Conservation (phyloP, 2,113 vertebrate genomes). For the Copsychus sechellarum region DNA sequence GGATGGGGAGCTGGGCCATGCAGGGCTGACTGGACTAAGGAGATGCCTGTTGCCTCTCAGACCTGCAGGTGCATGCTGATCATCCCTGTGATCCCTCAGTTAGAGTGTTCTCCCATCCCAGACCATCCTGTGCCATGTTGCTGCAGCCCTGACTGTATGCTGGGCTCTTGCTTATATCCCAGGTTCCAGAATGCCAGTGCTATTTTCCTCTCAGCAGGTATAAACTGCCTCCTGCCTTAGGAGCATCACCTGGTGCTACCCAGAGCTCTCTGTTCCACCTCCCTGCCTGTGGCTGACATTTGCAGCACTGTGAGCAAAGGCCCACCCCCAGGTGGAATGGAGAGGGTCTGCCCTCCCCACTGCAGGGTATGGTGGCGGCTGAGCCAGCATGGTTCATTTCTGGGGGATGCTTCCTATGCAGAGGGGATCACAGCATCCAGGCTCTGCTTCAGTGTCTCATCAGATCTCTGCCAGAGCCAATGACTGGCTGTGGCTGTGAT, state of each 20-base stretch:
- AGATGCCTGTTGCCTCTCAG: not conserved
- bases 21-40: not conserved
- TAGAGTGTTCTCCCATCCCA: not conserved
- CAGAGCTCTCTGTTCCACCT: not conserved
- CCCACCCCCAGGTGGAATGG: not conserved
- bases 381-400: not conserved
- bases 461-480: not conserved
- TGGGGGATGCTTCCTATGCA: rapidly evolving
- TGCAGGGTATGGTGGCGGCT: rapidly evolving
- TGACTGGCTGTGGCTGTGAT: not conserved
- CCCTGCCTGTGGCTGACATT: not conserved
- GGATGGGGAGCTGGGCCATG: rapidly evolving
- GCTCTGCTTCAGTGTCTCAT: not conserved
- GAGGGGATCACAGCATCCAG: not conserved
- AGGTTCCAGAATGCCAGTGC: rapidly evolving
- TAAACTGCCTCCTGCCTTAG: not conserved
- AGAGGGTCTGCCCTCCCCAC: not conserved
- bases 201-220: not conserved
- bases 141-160: not conserved
- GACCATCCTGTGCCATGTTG: not conserved
- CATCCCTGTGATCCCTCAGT: not conserved
- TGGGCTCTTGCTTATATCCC: not conserved
- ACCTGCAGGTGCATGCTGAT: not conserved
- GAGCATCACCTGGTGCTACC: rapidly evolving
- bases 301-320: not conserved